A percentile compares a stretch with the other conserved stretches of the same genome.
phyloP scores from a whole-genome alignment of 2,888 invertebrate genomes.

The Malthinus flaveolus region DNA sequence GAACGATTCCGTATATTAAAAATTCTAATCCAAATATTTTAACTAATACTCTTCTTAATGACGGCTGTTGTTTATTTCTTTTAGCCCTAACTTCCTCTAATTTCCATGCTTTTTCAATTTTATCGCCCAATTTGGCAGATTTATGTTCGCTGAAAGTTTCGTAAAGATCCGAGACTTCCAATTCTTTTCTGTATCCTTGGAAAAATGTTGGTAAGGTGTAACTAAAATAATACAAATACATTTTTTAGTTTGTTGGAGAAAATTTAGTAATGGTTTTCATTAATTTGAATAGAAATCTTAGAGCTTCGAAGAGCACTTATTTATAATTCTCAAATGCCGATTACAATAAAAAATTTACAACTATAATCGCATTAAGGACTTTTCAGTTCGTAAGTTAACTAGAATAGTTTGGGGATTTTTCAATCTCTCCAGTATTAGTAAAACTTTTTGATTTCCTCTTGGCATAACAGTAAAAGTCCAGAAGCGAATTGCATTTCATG shows the following conservation, averaged over 20 bases:
- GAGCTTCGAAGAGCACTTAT: not conserved
- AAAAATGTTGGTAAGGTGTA: conserved; percentile 72
- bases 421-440: too few species aligned
- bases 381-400: too few species aligned
- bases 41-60: conserved; percentile 61
- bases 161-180: conserved; percentile 68
- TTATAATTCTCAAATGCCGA: too few species aligned
- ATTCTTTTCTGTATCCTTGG: conserved; percentile 67
- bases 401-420: too few species aligned
- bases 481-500: too few species aligned
- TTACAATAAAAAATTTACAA: too few species aligned
- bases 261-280: too few species aligned
- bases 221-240: conserved; percentile 50
- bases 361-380: too few species aligned
- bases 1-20: conserved; percentile 64
- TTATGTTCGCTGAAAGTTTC: conserved; percentile 70
- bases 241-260: not conserved
- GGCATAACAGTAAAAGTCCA: too few species aligned
- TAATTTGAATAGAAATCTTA: not conserved
- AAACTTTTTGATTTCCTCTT: too few species aligned
- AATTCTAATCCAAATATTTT: conserved; percentile 66
- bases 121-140: conserved; percentile 66
- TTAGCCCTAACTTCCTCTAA: conserved; percentile 57
- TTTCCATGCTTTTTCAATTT: conserved; percentile 65
- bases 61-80: conserved; percentile 57